Base-by-base conservation (phyloP, 1,140 invertebrate species). In the Pogonomyrmex californicus region DNA sequence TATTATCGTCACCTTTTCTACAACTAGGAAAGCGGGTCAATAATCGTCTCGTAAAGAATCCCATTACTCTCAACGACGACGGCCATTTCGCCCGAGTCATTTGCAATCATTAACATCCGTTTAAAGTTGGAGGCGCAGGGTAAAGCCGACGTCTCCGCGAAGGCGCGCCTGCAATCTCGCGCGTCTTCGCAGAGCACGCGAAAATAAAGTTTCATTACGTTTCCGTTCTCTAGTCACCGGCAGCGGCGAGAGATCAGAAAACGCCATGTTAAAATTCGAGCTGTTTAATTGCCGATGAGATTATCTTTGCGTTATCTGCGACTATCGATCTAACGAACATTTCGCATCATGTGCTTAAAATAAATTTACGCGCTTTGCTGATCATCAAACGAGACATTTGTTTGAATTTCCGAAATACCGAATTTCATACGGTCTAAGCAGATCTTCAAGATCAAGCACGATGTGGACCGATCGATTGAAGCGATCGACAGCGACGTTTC, bases 31-130 rank as follows among this genome's bases (percentile, higher is more conserved):
- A 90, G 75, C 87, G 82, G 90, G 86, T 91, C 88, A 87, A 92
- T 92, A 92, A 91, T 86, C 87, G 88, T 77, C 86, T 88, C 88
- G 87, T 86, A 87, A 91, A 91, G 88, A 91, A 90, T 91, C 87
- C 81, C 83, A 91, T 91, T 90, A 88, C 71, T 65, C 65, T 17
- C 58, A 77, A 86, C 82, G 66, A 65, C 79, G 87, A 82, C 85
- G 63, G 79, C 88, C 65, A 76, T 90, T 89, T 85, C 76, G 17
- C n/a, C 56, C 76, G 44, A 77, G 77, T 89, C 82, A 86, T 87
- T 87, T 83, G 79, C 81, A 89, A 89, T 89, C 86, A 88, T 90
- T 88, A 90, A 90, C 88, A 90, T 88, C 85, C 83, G 60, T 73
- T 85, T 63, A 70, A 75, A 63, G 47, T 66, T 70, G 33, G 47